Base-by-base conservation (phyloP, 2,888 invertebrate genomes). In the Athalia cordata region DNA sequence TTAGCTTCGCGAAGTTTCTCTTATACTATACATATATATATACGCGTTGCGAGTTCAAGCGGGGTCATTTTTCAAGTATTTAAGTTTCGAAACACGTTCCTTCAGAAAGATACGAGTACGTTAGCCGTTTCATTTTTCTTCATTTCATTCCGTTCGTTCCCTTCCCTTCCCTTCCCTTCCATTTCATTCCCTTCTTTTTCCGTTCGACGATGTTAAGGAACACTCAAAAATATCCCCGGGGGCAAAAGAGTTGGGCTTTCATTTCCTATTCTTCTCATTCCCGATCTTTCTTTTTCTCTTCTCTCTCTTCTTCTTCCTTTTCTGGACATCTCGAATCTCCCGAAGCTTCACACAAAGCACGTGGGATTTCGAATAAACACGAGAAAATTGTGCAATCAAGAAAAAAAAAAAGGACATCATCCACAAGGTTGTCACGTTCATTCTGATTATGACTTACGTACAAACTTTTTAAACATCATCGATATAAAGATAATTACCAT, bases 51-150 rank as follows among this genome's bases (percentile, higher is more conserved):
- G 75, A 15, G 75, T 52, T 75, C 75, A 75, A 15, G 50, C 15
- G 75, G 75, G 75, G 75, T 75, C 75, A 75, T 75, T 75, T 75
- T 75, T 50, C 29, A 75, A 62, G 50, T 75, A 75, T 75, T 62
- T 59, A 64, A 75, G 75, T 75, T 75, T 75, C 75, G 75, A 75
- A 75, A 75, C 49, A 72, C 47, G 47, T 49, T 11, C n/a, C 29
- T 29, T 29, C 29, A 2, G 29, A 29, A 29, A 29, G 29, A 29
- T 29, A 29, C 29, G 8, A 29, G 29, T 29, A 29, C 29, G 29
- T 29, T 29, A 29, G 29, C 29, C 29, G 29, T 29, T 29, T 29
- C 29, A 29, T 29, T 29, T 29, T 29, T 29, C 29, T 29, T 29
- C 29, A 29, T 29, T 29, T 29, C 29, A 29, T 29, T 29, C 29